These are phyloP conservation scores for Hepsetus odoe DNA, from an alignment of 2,113 vertebrate genomes.

Conservation along the genomic window DNA sequence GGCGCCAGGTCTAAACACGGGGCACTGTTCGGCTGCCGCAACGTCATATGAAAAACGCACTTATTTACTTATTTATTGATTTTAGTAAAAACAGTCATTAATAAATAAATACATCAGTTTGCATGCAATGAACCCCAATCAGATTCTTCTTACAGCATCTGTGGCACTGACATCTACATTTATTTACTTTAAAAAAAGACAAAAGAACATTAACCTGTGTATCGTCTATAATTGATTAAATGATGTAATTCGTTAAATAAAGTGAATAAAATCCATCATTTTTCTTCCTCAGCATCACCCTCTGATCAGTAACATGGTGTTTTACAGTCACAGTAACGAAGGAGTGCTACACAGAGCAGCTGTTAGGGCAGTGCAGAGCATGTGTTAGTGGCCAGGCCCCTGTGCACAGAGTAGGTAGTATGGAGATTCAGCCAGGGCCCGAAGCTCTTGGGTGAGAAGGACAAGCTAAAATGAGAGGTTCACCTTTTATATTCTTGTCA, in stretches of 20 bases:
- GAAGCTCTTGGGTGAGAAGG: neutral
- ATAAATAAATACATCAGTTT: neutral
- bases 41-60: no score
- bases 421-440: neutral
- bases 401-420: neutral
- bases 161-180: constrained; percentile 13
- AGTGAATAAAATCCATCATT: no score
- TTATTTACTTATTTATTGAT: neutral
- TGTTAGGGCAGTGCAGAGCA: neutral
- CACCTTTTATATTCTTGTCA: neutral
- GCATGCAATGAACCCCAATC: neutral
- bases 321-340: neutral
- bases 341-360: constrained; percentile 6
- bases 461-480: constrained; percentile 10
- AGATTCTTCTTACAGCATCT: constrained; percentile 43
- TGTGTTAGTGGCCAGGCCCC: neutral
- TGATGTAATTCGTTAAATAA: no score
- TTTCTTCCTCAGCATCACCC: no score
- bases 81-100: neutral
- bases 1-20: neutral
- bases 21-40: neutral
- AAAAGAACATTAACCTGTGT: no score
- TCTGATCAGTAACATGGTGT: neutral
- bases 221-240: no score
- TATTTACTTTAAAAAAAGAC: neutral